Evolutionary conservation across 2,888 invertebrate genomes (phyloP).

Genomic region (Zhengitettix transpicula): DNA sequence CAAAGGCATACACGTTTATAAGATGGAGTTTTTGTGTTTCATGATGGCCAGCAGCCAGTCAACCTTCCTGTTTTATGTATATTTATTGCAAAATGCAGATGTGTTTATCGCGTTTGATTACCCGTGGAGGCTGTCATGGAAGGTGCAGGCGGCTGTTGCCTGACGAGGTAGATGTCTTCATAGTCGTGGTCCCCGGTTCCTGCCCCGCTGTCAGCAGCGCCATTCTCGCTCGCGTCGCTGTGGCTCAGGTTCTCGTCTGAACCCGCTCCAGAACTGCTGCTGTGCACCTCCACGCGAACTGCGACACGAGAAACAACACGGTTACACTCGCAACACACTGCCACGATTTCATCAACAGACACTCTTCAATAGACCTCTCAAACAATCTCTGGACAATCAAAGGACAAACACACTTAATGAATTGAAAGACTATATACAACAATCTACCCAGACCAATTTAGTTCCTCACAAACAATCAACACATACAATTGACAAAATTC

Average conservation of each 20-base stretch:
- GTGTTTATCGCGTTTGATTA: neutral
- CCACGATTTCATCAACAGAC: neutral
- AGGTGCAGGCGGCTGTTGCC: conserved; percentile 6
- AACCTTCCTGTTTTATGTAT: no score
- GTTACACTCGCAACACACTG: neutral
- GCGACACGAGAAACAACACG: conserved; percentile 18
- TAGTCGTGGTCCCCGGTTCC: conserved; percentile 33
- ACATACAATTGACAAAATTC: no score
- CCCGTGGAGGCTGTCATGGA: conserved; percentile 11
- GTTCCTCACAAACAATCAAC: no score
- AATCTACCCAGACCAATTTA: no score
- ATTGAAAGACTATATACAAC: no score
- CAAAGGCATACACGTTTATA: no score
- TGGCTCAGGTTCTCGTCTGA: conserved; percentile 44
- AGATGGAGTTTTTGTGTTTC: no score
- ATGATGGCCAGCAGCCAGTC: no score
- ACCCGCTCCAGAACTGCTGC: conserved; percentile 43
- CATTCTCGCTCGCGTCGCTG: conserved; percentile 34
- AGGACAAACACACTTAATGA: no score
- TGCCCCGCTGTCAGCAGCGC: conserved; percentile 20
- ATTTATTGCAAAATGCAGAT: no score
- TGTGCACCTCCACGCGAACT: conserved; percentile 77
- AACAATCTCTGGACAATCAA: no score
- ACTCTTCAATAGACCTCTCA: no score
- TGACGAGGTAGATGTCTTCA: conserved; percentile 57